Evolutionary conservation across 2,888 invertebrate species (phyloP), one percentile per base, ranked within the genome.

Genomic region (Emesis russula): DNA sequence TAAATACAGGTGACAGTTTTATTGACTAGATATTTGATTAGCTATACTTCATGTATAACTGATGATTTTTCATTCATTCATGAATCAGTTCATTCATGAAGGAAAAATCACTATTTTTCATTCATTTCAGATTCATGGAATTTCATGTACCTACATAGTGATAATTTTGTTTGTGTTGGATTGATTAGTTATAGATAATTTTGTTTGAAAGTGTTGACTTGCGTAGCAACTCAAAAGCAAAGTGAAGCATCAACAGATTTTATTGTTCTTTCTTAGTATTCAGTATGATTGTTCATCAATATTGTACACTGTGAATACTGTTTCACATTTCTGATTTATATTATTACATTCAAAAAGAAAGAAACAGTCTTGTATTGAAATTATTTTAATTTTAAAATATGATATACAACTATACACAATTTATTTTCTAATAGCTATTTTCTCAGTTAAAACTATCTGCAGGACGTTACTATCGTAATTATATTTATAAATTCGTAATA

Each of bases 121-220:
- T 25, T 25, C 25, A 25, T 25, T 25, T 25, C 0, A 0, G 25
- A 48, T 31, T 81, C 96, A 96, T 97, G 96, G 96, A 96, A 74
- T 74, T 74, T 15, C 7, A n/a, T 53, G 53, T 53, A 53, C 33
- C 44, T 11, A n/a, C n/a, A n/a, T n/a, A 44, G 31, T 33, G 9
- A 33, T 58, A 15, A 11, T 48, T 48, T 48, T 3, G n/a, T 76
- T 15, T 9, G 25, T 48, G 31, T 58, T 58, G n/a, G n/a, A 58
- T 58, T 53, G 53, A n/a, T 18, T 76, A n/a, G 0, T 33, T 53
- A 33, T 33, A 25, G 53, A 53, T 53, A 53, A 15, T 6, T 53
- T 53, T 53, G n/a, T 53, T n/a, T 6, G 5, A n/a, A 53, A n/a
- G 53, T 53, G 4, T 53, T 53, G 53, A 53, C n/a, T 53, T 53